Conservation (phyloP, 2,113 vertebrate species). For the Phalacrocorax brasilianus region DNA sequence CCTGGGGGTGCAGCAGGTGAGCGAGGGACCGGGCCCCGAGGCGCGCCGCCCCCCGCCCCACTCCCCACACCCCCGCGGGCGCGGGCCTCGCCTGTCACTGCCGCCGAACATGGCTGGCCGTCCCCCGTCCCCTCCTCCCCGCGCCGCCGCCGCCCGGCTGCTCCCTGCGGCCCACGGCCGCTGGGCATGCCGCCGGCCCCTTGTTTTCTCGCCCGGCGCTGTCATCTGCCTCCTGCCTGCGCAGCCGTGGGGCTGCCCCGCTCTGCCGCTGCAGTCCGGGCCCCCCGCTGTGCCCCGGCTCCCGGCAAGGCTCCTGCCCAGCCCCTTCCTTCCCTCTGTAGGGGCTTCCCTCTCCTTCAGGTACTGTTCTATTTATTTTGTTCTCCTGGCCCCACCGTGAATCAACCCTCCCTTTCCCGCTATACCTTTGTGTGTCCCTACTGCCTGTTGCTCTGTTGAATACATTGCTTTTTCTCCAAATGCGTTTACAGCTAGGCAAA, state of each 20-base stretch:
- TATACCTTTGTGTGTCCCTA: not conserved
- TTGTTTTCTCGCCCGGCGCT: not conserved
- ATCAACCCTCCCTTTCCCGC: not conserved
- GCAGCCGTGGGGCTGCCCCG: not conserved
- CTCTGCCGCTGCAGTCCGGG: not conserved
- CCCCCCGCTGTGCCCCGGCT: not conserved
- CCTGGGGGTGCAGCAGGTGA: no score
- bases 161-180: no score
- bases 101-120: no score
- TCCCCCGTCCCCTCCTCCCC: no score
- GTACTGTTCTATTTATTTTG: not conserved
- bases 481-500: not conserved
- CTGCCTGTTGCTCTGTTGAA: slow-evolving; percentile 10
- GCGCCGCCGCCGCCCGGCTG: no score
- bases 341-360: not conserved
- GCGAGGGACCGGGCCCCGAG: no score
- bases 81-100: no score
- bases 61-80: no score
- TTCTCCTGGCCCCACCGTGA: not conserved
- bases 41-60: no score
- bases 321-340: not conserved
- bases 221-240: not conserved
- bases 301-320: not conserved
- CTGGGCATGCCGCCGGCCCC: not conserved
- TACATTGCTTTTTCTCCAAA: not conserved